A percentile compares a stretch with the other conserved stretches of the same genome.
phyloP scores from a whole-genome alignment of 2,888 invertebrate species.

The Amblyjoppa fuscipennis region DNA sequence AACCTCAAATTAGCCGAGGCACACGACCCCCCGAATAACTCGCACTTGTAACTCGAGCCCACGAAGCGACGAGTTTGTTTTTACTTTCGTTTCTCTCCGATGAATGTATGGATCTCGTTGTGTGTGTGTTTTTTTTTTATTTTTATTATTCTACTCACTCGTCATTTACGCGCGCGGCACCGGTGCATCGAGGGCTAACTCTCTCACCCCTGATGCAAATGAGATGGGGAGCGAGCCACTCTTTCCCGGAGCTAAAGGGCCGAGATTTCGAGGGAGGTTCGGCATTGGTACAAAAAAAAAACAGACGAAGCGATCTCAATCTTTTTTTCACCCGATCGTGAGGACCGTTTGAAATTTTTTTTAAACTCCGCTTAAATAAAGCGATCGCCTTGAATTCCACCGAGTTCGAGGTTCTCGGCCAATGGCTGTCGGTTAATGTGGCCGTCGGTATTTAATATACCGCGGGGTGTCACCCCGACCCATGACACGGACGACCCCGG shows the following conservation, averaged over 20 bases:
- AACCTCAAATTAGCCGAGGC: conserved; percentile 80
- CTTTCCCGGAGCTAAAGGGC: conserved; percentile 45
- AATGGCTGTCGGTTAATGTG: conserved; percentile 3
- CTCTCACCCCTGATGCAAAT: conserved; percentile 71
- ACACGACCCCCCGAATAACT: conserved; percentile 53
- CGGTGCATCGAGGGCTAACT: not conserved
- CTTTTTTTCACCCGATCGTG: not conserved
- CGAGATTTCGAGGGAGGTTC: conserved; percentile 42
- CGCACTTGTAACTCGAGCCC: conserved; percentile 64
- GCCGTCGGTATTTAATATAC: conserved; percentile 47
- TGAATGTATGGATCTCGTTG: conserved; percentile 60
- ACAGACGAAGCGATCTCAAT: not conserved
- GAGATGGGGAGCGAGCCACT: conserved; percentile 54
- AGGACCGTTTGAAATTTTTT: not conserved
- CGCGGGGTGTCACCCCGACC: conserved; percentile 72
- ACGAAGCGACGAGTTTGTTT: conserved; percentile 72
- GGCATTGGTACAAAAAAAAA: conserved; percentile 36
- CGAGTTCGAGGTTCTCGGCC: not conserved
- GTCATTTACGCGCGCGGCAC: conserved; percentile 71
- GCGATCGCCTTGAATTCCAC: not conserved
- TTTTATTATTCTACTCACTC: conserved; percentile 42
- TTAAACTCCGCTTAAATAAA: not conserved
- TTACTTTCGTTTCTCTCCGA: conserved; percentile 63
- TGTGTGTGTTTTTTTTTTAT: conserved; percentile 66
- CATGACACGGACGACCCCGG: conserved; percentile 69